Conservation (phyloP, 92 coral and sea anemone genomes). For the Palythoa grandiflora region DNA sequence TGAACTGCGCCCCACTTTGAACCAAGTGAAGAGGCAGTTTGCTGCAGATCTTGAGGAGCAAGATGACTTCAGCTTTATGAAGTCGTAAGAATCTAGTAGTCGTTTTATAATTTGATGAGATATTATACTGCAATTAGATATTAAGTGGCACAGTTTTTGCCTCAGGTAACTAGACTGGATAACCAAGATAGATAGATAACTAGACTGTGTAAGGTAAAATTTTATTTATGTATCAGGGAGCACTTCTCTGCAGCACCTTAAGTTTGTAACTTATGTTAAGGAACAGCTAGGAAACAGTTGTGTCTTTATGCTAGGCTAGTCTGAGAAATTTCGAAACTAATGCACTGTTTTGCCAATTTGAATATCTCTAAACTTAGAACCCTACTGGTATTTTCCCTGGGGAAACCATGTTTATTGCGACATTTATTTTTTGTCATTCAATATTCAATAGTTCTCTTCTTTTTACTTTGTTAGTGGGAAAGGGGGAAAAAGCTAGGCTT, state of each 20-base stretch:
- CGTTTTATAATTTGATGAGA: not conserved
- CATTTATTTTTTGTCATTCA: not conserved
- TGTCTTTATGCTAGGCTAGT: too few relatives aligned
- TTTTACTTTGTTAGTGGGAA: not conserved
- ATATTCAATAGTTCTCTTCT: not conserved
- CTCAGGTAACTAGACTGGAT: not conserved
- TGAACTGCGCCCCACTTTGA: not conserved
- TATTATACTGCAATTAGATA: not conserved
- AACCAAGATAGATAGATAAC: too few relatives aligned
- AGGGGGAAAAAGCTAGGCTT: not conserved
- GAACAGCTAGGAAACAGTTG: too few relatives aligned
- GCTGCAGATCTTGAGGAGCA: not conserved
- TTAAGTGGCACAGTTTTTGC: not conserved
- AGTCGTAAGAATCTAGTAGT: not conserved
- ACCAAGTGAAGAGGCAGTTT: conserved; percentile 5
- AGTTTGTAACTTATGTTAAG: not conserved
- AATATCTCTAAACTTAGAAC: not conserved
- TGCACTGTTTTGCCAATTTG: not conserved
- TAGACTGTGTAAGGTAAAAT: conserved; percentile 7
- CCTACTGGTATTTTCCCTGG: not conserved
- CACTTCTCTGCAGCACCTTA: not conserved
- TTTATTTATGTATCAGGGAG: not conserved
- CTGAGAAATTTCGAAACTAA: not conserved
- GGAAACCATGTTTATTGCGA: not conserved
- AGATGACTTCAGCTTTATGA: conserved; percentile 3